These are phyloP conservation scores for Cryptosula pallasiana DNA, from an alignment of 2,888 invertebrate species.

Conservation along the genomic window DNA sequence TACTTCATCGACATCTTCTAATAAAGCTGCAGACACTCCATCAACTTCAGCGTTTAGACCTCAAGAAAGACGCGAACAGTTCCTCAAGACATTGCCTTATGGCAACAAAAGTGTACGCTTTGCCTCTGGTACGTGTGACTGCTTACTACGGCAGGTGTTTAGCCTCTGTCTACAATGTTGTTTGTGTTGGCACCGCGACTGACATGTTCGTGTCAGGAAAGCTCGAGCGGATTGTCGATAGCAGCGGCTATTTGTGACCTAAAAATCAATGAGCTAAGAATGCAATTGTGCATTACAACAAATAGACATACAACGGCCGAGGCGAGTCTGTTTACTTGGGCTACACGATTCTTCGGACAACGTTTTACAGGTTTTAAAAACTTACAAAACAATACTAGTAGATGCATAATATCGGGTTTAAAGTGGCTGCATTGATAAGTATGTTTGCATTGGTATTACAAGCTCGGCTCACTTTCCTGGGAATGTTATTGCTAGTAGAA, in stretches of 20 bases:
- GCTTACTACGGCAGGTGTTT: too few relatives aligned
- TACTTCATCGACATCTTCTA: neutral
- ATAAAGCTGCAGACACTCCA: neutral
- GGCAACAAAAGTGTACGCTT: constrained; percentile 5
- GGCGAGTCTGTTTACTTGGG: neutral
- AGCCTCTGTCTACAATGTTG: too few relatives aligned
- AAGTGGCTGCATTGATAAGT: constrained; percentile 20
- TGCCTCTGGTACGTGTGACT: constrained; percentile 7
- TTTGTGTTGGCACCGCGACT: too few relatives aligned
- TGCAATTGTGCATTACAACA: neutral
- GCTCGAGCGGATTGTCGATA: too few relatives aligned
- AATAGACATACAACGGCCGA: neutral
- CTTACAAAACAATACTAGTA: neutral
- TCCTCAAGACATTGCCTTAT: neutral
- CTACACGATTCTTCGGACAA: neutral
- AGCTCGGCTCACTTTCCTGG: neutral
- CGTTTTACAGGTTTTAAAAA: constrained; percentile 19
- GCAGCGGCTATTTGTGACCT: too few relatives aligned
- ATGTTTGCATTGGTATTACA: constrained; percentile 6
- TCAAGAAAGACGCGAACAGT: neutral
- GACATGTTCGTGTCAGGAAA: too few relatives aligned
- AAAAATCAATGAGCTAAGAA: neutral
- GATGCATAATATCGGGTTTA: neutral
- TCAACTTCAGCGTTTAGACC: neutral
- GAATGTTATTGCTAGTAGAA: constrained; percentile 1